Evolutionary conservation across 2,888 invertebrate genomes (phyloP).

Genomic region (Calameuta idolon): DNA sequence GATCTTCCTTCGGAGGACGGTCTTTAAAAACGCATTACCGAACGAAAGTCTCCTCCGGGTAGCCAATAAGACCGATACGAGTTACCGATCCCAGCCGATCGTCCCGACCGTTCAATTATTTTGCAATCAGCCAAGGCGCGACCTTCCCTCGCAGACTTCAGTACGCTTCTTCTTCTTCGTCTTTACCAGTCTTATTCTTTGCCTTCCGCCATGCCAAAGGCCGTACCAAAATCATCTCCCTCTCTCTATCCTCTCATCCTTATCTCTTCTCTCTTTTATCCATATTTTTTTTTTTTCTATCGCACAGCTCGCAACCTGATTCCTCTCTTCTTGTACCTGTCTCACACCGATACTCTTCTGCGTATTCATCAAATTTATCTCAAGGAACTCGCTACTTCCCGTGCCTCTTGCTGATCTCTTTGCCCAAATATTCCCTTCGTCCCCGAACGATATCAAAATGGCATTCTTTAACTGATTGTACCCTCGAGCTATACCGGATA

Average conservation of each 20-base stretch:
- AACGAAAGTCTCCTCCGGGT: constrained; percentile 43
- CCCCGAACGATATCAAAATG: constrained; percentile 55
- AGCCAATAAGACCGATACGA: constrained; percentile 63
- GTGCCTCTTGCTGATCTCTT: background rate
- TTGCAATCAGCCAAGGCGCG: constrained; percentile 58
- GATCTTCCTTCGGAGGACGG: constrained; percentile 51
- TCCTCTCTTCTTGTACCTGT: too few relatives aligned
- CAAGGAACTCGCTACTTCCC: background rate
- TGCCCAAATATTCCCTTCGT: constrained; percentile 8
- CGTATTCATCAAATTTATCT: constrained; percentile 49
- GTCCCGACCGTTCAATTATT: constrained; percentile 65
- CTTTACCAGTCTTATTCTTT: background rate
- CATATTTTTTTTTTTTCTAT: background rate
- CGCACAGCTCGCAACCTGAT: constrained; percentile 25
- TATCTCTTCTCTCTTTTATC: background rate
- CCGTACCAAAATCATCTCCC: background rate
- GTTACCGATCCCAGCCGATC: constrained; percentile 56
- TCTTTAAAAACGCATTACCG: constrained; percentile 67
- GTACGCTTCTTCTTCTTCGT: background rate
- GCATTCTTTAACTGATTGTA: constrained; percentile 59
- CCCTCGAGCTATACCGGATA: constrained; percentile 52
- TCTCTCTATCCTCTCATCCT: constrained; percentile 12
- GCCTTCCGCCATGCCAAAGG: background rate
- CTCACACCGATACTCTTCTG: background rate
- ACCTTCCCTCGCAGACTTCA: background rate